These are phyloP conservation scores for Pammene fasciana DNA, from an alignment of 2,888 invertebrate species.

Conservation along the genomic window DNA sequence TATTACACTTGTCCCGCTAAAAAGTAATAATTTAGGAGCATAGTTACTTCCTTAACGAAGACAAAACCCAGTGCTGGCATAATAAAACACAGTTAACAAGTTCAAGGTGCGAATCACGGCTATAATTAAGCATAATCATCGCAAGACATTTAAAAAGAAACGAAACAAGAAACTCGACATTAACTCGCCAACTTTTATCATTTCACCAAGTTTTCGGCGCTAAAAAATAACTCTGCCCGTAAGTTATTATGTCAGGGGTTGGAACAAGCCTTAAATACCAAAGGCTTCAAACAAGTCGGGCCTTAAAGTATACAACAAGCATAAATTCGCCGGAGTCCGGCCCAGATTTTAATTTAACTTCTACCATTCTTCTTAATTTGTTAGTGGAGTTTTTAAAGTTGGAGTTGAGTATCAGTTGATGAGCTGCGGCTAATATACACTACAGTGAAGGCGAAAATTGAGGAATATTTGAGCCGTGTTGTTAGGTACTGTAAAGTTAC, in stretches of 20 bases:
- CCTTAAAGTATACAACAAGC: constrained; percentile 63
- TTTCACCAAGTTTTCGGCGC: constrained; percentile 43
- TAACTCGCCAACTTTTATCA: constrained; percentile 47
- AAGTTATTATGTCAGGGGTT: constrained; percentile 42
- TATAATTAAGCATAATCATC: constrained; percentile 46
- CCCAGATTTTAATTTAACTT: constrained; percentile 81
- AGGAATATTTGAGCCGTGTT: background rate
- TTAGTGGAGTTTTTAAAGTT: constrained; percentile 61
- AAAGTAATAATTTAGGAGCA: background rate
- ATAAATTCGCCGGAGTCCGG: constrained; percentile 65
- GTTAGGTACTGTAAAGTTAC: too few relatives aligned
- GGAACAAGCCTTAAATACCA: constrained; percentile 45
- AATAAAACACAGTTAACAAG: constrained; percentile 40
- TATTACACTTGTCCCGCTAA: background rate
- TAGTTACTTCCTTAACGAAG: background rate
- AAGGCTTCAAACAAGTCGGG: constrained; percentile 43
- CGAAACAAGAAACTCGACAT: constrained; percentile 44
- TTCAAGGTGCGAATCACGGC: constrained; percentile 33
- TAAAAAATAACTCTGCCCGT: constrained; percentile 45
- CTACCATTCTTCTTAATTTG: constrained; percentile 79
- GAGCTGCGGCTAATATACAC: constrained; percentile 29
- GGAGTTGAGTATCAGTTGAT: constrained; percentile 47
- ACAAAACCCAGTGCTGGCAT: background rate
- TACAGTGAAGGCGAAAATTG: constrained; percentile 1
- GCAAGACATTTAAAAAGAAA: constrained; percentile 44